Conservation (phyloP, 2,888 invertebrate species). For the Orchesellides sinensis region DNA sequence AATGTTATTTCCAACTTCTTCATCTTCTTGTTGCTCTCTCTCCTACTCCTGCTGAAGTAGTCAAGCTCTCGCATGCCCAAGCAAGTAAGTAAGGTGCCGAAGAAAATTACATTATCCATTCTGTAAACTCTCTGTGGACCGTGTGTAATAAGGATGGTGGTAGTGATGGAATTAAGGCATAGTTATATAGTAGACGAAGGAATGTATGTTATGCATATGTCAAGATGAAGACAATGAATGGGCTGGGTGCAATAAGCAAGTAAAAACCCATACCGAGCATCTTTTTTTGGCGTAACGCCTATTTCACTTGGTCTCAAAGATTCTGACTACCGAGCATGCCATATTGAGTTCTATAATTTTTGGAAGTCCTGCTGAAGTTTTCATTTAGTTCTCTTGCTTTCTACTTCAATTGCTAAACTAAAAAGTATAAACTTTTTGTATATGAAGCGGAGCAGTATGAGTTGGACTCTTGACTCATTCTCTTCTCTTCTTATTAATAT, state of each 20-base stretch:
- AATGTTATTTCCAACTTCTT: slow-evolving; percentile 29
- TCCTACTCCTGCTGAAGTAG: background rate
- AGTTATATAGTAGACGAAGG: too few species aligned
- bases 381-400: background rate
- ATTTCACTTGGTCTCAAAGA: background rate
- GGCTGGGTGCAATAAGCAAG: background rate
- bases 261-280: background rate
- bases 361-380: background rate
- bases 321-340: background rate
- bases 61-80: background rate
- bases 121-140: slow-evolving; percentile 15
- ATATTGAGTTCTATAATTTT: slow-evolving; percentile 22
- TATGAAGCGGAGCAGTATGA: background rate
- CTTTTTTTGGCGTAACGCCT: slow-evolving; percentile 15
- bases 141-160: too few species aligned
- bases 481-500: slow-evolving; percentile 48
- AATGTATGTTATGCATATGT: background rate
- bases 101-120: slow-evolving; percentile 45
- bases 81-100: slow-evolving; percentile 5
- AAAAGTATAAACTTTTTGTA: background rate
- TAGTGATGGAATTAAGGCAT: too few species aligned
- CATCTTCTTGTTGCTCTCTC: background rate
- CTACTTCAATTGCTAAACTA: background rate
- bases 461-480: too few species aligned
- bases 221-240: slow-evolving; percentile 6